Evolutionary conservation across 2,113 vertebrate species (phyloP).

Genomic region (Naja naja): DNA sequence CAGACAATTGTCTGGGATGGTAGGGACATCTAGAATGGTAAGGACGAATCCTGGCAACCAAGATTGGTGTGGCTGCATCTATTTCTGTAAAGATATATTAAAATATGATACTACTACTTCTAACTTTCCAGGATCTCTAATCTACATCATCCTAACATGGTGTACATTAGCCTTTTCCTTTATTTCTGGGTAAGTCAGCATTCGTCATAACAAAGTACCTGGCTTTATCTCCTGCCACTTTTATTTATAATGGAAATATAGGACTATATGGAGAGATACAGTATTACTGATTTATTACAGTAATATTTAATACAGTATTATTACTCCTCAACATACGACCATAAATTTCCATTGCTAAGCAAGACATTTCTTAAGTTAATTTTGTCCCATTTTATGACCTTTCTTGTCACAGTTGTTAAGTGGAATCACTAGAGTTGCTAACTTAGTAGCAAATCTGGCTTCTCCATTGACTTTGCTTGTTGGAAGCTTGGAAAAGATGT

Average conservation of each 20-base stretch:
- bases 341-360: not conserved
- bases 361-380: not conserved
- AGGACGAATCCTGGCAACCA: not conserved
- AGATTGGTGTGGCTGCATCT: not conserved
- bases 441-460: not conserved
- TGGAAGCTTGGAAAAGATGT: not conserved
- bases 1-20: not conserved
- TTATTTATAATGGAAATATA: not conserved
- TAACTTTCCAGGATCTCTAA: not conserved
- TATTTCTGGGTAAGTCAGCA: not conserved
- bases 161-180: not conserved
- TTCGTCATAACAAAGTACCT: not conserved
- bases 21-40: not conserved
- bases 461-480: not conserved
- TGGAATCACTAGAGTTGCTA: not conserved
- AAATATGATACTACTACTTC: not conserved
- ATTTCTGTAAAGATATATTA: not conserved
- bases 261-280: not conserved
- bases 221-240: not conserved
- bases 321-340: not conserved
- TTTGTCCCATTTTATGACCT: not conserved
- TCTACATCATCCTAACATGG: not conserved
- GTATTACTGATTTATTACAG: not conserved
- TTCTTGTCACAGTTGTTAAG: not conserved
- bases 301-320: too few relatives aligned